Evolutionary conservation across 1,140 invertebrate genomes (phyloP), one percentile per base, ranked within the genome.

Genomic region (Nephila pilipes): DNA sequence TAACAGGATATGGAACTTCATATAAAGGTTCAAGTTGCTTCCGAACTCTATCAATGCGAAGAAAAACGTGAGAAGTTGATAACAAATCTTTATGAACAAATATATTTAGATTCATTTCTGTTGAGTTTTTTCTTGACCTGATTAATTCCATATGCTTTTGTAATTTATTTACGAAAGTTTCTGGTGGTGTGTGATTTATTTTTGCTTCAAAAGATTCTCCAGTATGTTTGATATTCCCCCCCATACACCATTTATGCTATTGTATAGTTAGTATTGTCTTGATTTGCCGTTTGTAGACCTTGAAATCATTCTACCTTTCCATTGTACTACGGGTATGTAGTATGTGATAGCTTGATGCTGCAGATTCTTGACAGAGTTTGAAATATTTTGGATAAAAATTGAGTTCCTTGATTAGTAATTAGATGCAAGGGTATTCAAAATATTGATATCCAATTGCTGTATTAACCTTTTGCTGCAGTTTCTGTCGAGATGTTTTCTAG

Each of bases 231-330:
- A 55, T 55, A 36, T 16, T 65, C 55, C 85, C 20, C 10, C 80
- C 81, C n/a, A 92, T 91, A 83, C 8, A 83, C 32, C 20, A 91
- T 81, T 91, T 91, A 32, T 16, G 29, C 89, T 38, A 83, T 91
- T 20, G 54, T 25, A 83, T 81, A 25, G 57, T 18, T 63, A 20
- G 5, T 63, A 63, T 63, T 20, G 20, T 63, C 58, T 6, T 63
- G 58, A 5, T 20, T 63, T 63, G 58, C 58, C 20, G 58, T 60
- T 60, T 3, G 58, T 10, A n/a, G n/a, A 20, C 20, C 22, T 16
- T n/a, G 58, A 20, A 63, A 20, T 22, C 5, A 20, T 63, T 63
- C 58, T 63, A 63, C 5, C 1, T 63, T 22, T 5, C 58, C 20
- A 63, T 63, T 22, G 58, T 20, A 63, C 3, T 63, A 3, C 58